Evolutionary conservation across 2,888 invertebrate genomes (phyloP).

Genomic region (Xylota segnis): DNA sequence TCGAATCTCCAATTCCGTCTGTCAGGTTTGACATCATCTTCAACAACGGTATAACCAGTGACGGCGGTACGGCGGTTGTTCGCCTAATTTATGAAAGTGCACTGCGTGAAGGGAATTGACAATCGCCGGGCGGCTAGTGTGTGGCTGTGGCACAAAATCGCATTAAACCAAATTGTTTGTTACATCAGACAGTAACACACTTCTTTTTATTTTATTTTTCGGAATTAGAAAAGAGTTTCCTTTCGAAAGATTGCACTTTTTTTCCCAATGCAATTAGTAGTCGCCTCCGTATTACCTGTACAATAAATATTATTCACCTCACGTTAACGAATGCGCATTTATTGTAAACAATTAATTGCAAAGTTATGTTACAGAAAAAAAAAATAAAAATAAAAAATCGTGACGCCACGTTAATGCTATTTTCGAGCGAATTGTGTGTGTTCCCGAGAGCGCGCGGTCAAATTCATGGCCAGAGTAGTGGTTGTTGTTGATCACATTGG

Average conservation of each 20-base stretch:
- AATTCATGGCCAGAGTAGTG: constrained; percentile 66
- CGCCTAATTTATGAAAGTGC: constrained; percentile 60
- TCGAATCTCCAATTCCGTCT: constrained; percentile 57
- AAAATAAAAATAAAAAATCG: constrained; percentile 27
- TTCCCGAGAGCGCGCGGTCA: constrained; percentile 44
- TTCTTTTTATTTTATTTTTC: constrained; percentile 26
- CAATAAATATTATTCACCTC: constrained; percentile 35
- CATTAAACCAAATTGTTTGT: constrained; percentile 31
- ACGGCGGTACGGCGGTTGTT: constrained; percentile 12
- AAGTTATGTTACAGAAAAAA: constrained; percentile 29
- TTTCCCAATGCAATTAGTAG: constrained; percentile 42
- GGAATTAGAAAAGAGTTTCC: constrained; percentile 33
- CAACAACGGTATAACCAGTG: constrained; percentile 19
- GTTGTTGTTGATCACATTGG: constrained; percentile 48
- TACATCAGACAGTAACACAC: constrained; percentile 42
- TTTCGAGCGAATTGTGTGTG: constrained; percentile 36
- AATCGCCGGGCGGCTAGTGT: constrained; percentile 30
- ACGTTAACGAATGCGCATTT: constrained; percentile 61
- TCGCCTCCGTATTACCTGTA: background rate
- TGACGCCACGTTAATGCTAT: constrained; percentile 57
- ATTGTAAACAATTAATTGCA: constrained; percentile 55
- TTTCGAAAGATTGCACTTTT: constrained; percentile 17
- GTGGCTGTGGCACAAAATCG: constrained; percentile 55
- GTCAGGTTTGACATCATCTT: constrained; percentile 47
- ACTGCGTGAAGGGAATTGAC: constrained; percentile 67